Evolutionary conservation across 2,797 vertebrate species (phyloP).

Genomic region (Psittacula derbiana): DNA sequence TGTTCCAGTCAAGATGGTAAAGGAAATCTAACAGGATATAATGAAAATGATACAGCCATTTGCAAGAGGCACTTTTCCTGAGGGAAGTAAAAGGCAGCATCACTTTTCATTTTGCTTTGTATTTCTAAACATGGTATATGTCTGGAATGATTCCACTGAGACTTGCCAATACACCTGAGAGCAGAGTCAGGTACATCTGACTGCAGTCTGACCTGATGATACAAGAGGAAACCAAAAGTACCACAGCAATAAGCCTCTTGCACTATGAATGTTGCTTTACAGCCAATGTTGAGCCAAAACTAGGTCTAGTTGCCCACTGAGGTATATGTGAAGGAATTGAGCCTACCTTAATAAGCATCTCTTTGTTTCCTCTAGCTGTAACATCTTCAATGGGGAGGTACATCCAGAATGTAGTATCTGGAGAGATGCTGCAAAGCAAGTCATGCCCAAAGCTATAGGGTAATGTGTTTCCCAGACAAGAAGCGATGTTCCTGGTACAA

Average conservation of each 20-base stretch:
- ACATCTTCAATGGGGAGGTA: background rate
- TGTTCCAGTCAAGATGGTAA: slow-evolving; percentile 59
- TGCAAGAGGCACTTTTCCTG: slow-evolving; percentile 32
- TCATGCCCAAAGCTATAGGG: background rate
- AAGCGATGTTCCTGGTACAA: background rate
- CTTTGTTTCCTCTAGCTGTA: fast-evolving
- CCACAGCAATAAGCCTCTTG: background rate
- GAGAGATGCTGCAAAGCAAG: background rate
- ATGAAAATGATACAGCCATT: slow-evolving; percentile 55
- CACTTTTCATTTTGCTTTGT: slow-evolving; percentile 11
- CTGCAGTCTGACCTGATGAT: background rate
- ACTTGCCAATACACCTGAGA: background rate
- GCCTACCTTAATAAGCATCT: background rate
- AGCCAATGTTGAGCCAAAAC: background rate
- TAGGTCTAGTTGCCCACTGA: background rate
- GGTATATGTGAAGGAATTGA: background rate
- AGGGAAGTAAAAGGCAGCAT: slow-evolving; percentile 32
- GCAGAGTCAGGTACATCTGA: background rate
- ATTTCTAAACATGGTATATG: background rate
- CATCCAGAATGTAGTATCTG: background rate
- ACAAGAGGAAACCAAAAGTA: background rate
- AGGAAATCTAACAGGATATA: slow-evolving; percentile 59
- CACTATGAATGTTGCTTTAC: background rate
- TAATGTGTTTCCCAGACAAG: fast-evolving
- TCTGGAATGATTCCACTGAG: background rate